Evolutionary conservation across 1,140 invertebrate species (phyloP).

Genomic region (Himalopsyche phryganea): DNA sequence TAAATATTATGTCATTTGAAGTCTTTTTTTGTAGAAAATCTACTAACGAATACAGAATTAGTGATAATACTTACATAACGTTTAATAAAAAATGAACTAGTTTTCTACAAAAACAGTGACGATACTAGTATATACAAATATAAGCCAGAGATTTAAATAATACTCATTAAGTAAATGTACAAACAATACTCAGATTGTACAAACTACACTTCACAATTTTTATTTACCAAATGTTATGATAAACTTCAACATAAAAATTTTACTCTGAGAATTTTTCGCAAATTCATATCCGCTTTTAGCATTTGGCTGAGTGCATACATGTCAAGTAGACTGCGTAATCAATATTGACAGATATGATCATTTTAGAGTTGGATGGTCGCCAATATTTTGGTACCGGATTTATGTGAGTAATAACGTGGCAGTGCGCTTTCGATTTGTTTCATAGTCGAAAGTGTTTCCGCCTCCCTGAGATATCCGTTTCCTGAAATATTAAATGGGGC

Average conservation of each 20-base stretch:
- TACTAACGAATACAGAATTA: no score
- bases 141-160: no score
- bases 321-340: conserved; percentile 28
- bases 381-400: conserved; percentile 17
- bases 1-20: no score
- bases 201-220: no score
- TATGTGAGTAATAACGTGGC: conserved; percentile 1
- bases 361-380: conserved; percentile 20
- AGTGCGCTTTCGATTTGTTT: no score
- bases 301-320: conserved; percentile 23
- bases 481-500: conserved; percentile 10
- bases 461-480: neutral
- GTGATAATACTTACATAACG: no score
- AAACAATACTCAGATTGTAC: no score
- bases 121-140: no score
- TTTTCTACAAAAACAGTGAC: no score
- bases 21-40: no score
- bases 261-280: neutral
- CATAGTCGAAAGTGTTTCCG: neutral
- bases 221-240: neutral
- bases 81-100: no score
- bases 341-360: conserved; percentile 33
- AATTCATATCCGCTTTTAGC: conserved; percentile 15
- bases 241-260: neutral
- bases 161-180: no score